Percentiles rank a stretch among this genome's conserved stretches.
phyloP scores from a whole-genome alignment of 2,797 vertebrate genomes.

The Protonibea diacanthus region DNA sequence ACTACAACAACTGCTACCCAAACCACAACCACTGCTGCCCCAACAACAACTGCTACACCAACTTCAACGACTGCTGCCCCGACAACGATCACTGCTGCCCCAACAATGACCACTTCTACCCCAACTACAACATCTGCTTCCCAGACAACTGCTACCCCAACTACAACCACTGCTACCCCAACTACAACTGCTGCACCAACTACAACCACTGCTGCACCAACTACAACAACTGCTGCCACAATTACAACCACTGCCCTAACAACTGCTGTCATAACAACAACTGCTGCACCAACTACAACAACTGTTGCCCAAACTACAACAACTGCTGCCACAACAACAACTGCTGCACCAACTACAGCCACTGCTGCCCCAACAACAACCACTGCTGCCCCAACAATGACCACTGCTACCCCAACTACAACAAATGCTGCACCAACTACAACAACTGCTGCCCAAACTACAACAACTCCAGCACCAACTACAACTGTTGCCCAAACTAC shows the following conservation, averaged over 20 bases:
- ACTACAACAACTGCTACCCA: no score
- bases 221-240: no score
- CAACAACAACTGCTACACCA: no score
- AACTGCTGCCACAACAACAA: background rate
- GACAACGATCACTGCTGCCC: accelerated
- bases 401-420: background rate
- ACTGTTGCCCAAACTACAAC: background rate
- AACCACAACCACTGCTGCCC: background rate
- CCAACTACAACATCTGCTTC: background rate
- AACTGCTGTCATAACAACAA: background rate
- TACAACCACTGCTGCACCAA: no score
- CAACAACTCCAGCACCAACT: background rate
- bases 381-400: background rate
- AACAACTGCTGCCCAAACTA: background rate
- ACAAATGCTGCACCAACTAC: background rate
- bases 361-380: no score
- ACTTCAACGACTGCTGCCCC: no score
- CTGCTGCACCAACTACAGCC: no score
- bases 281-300: background rate
- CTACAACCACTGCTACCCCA: no score
- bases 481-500: background rate
- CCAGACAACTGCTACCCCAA: no score
- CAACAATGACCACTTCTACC: background rate
- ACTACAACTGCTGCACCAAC: no score
- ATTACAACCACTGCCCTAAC: no score